phyloP scores from a whole-genome alignment of 2,888 invertebrate genomes.

The Bellardia bayeri region DNA sequence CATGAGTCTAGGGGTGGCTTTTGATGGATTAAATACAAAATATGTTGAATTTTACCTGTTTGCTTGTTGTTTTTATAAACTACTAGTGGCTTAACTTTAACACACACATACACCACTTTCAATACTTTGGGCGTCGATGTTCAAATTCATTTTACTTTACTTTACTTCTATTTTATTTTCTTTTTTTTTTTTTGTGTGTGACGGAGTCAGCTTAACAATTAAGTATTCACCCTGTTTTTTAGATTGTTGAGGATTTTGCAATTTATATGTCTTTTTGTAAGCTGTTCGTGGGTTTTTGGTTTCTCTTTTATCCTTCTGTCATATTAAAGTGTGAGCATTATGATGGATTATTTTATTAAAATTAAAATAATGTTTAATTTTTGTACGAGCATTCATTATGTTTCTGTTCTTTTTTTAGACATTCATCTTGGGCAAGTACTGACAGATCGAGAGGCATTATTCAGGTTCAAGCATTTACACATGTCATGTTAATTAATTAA shows the following conservation, averaged over 20 bases:
- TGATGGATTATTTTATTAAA: conserved; percentile 82
- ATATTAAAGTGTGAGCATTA: conserved; percentile 78
- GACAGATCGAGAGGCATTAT: conserved; percentile 49
- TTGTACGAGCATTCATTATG: background rate
- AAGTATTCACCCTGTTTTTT: conserved; percentile 52
- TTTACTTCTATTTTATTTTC: too few relatives aligned
- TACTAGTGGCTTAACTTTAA: conserved; percentile 68
- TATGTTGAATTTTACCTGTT: conserved; percentile 59
- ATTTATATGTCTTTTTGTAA: conserved; percentile 9
- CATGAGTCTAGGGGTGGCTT: conserved; percentile 53
- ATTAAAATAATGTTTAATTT: conserved; percentile 78
- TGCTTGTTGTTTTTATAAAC: conserved; percentile 16
- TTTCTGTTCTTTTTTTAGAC: conserved; percentile 29
- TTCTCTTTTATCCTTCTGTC: conserved; percentile 64
- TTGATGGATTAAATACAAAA: conserved; percentile 65
- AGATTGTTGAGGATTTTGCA: conserved; percentile 32
- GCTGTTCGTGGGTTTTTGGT: background rate
- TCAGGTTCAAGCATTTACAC: conserved; percentile 52
- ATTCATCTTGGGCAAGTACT: conserved; percentile 11
- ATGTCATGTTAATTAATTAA: conserved; percentile 61
- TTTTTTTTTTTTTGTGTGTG: background rate
- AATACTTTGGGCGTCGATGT: background rate
- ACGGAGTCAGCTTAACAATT: conserved; percentile 64
- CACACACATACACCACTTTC: conserved; percentile 38
- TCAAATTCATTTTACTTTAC: conserved; percentile 11